Conservation (phyloP, 2,888 invertebrate species). For the Pseudococcus longispinus region DNA sequence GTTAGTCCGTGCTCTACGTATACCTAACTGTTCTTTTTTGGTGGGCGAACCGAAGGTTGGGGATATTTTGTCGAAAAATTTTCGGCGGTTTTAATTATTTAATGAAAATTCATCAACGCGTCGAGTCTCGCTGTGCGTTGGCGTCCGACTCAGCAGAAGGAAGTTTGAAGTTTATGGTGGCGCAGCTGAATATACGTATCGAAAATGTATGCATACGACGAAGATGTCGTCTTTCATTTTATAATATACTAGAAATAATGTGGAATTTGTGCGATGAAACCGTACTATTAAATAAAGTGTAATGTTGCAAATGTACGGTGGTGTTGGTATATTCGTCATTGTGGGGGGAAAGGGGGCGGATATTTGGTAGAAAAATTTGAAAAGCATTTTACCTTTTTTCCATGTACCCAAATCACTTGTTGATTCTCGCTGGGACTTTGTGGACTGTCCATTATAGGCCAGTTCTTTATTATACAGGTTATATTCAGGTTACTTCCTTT, state of each 20-base stretch:
- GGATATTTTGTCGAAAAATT: neutral
- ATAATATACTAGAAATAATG: neutral
- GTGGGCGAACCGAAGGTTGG: neutral
- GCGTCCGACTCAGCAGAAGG: neutral
- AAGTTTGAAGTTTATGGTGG: neutral
- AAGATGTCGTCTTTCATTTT: neutral
- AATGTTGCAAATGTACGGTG: neutral
- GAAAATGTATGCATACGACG: too few species aligned
- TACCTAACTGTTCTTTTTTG: neutral
- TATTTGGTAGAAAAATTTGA: neutral
- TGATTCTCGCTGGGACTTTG: constrained; percentile 56
- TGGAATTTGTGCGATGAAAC: neutral
- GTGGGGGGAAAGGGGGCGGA: too few species aligned
- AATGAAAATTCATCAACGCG: constrained; percentile 21
- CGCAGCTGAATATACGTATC: neutral
- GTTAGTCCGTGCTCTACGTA: too few species aligned
- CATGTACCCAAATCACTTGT: constrained; percentile 57
- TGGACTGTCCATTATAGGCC: constrained; percentile 56
- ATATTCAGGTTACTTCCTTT: constrained; percentile 58
- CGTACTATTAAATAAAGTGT: neutral
- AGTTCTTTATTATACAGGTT: constrained; percentile 58
- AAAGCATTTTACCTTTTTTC: constrained; percentile 56
- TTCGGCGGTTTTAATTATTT: neutral
- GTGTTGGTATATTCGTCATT: too few species aligned
- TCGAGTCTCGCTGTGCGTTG: neutral